A percentile compares a stretch with the other conserved stretches of the same genome.
These are phyloP conservation scores for Thryonomys swinderianus DNA, from an alignment of 2,113 vertebrate genomes.

Conservation along the genomic window DNA sequence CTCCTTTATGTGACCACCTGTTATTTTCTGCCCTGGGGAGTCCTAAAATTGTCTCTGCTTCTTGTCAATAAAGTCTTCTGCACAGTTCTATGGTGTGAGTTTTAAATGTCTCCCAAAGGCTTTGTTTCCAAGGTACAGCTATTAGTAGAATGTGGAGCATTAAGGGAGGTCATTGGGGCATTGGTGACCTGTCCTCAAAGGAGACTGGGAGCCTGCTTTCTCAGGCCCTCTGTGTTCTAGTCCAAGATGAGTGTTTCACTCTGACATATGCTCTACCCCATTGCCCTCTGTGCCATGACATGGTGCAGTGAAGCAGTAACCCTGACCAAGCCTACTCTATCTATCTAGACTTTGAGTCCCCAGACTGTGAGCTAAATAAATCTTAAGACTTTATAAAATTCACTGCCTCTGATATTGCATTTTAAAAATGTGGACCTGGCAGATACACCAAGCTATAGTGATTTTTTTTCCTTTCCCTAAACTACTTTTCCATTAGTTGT, in stretches of 20 bases:
- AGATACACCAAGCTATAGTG: background rate
- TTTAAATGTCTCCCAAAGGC: background rate
- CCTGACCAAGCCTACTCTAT: background rate
- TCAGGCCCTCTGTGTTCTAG: background rate
- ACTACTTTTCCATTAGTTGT: background rate
- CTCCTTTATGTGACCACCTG: background rate
- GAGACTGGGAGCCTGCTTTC: background rate
- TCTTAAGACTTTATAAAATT: background rate
- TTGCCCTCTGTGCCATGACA: no score
- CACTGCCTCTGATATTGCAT: background rate
- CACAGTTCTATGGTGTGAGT: background rate
- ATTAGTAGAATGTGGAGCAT: no score
- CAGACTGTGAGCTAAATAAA: background rate
- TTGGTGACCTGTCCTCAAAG: background rate
- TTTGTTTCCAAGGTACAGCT: background rate
- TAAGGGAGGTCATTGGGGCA: background rate
- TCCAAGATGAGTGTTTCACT: background rate
- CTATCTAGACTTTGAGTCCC: background rate
- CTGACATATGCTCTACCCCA: background rate
- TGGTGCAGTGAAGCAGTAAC: background rate
- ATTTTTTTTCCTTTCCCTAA: background rate
- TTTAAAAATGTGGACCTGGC: background rate
- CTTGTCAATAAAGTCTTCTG: slow-evolving; percentile 19
- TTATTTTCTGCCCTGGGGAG: background rate
- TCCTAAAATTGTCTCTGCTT: background rate